Evolutionary conservation across 53 echinoderm and acorn worm species (phyloP).

Genomic region (Holothuria leucospilota): DNA sequence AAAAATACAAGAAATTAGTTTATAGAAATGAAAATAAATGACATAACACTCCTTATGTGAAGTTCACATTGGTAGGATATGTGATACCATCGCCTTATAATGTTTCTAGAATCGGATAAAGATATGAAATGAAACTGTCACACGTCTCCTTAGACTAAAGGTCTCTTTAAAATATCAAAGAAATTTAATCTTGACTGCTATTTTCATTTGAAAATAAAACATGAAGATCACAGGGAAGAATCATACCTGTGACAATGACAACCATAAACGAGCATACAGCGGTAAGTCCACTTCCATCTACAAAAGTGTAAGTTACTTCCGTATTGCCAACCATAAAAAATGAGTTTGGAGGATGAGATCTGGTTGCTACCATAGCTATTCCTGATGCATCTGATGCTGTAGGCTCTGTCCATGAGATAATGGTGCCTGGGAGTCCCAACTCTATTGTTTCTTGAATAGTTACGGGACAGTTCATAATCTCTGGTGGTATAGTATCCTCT

Average conservation of each 20-base stretch:
- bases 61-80: no score
- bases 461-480: not conserved
- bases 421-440: constrained; percentile 50
- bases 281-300: constrained; percentile 38
- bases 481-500: constrained; percentile 59
- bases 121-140: no score
- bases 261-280: constrained; percentile 34
- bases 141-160: no score
- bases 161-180: no score
- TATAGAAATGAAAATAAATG: no score
- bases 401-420: constrained; percentile 50
- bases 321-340: constrained; percentile 10
- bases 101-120: no score
- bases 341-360: not conserved
- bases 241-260: constrained; percentile 29
- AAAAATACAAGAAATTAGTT: no score
- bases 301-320: constrained; percentile 47
- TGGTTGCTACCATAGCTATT: not conserved
- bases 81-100: no score
- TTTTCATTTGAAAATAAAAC: no score
- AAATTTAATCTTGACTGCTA: no score
- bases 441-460: constrained; percentile 30
- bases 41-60: no score
- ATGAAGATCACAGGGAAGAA: no score
- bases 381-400: constrained; percentile 61